phyloP scores from a whole-genome alignment of 2,888 invertebrate species.

The Chaitophorus viminalis region DNA sequence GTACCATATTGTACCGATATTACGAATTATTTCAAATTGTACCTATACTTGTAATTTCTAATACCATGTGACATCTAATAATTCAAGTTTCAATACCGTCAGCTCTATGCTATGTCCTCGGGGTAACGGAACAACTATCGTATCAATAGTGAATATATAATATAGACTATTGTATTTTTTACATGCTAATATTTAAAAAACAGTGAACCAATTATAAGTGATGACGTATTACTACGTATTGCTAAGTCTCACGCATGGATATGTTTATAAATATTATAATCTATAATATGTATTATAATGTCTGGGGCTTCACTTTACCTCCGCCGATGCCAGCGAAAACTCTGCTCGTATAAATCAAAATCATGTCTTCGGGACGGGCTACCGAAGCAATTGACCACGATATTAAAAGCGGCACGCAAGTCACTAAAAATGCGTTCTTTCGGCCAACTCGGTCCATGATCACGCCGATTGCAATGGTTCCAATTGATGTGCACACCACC shows the following conservation, averaged over 20 bases:
- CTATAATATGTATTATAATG: too few species aligned
- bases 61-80: too few species aligned
- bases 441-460: conserved; percentile 73
- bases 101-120: too few species aligned
- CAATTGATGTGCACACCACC: conserved; percentile 71
- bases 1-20: too few species aligned
- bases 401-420: conserved; percentile 69
- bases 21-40: too few species aligned
- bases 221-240: neutral
- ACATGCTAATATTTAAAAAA: neutral
- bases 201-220: neutral
- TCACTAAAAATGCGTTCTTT: conserved; percentile 68
- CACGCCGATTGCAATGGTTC: conserved; percentile 71
- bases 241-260: too few species aligned
- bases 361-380: conserved; percentile 67
- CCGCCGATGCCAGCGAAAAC: conserved; percentile 70
- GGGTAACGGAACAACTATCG: too few species aligned
- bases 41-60: too few species aligned
- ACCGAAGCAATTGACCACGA: conserved; percentile 70
- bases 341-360: conserved; percentile 69
- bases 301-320: too few species aligned
- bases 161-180: neutral
- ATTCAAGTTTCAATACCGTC: too few species aligned
- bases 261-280: too few species aligned
- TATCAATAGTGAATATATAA: too few species aligned